Evolutionary conservation across 2,888 invertebrate species (phyloP), one percentile per base, ranked within the genome.

Genomic region (Liodrosophila aerea): DNA sequence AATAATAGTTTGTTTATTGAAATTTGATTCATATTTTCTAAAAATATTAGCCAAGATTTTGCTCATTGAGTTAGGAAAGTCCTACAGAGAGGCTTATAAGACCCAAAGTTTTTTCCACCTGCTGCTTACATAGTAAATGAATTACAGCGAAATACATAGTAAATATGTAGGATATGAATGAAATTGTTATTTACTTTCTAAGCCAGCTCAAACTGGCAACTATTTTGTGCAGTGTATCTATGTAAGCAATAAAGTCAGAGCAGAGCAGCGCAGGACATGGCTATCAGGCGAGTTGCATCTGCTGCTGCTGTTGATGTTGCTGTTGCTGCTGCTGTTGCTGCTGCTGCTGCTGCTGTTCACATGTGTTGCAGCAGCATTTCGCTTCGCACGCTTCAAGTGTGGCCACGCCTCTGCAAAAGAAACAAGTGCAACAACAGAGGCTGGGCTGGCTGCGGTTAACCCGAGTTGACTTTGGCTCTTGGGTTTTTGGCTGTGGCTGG

Each of bases 361-460:
- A 29, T 12, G 4, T 3, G 11, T 12, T 13, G 34, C 8, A 11
- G 36, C 34, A 13, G 34, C 34, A 15, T 15, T 39, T 4, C 16
- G 57, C 44, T 51, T 73, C 58, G 68, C 65, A 66, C 69, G 59
- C 68, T 69, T 70, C 69, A 74, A 77, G 70, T 70, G 69, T 22
- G 68, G 75, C 58, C 56, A 68, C 76, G 78, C 76, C 76, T 81
- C 49, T 57, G 54, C 22, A 22, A 5, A 22, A 22, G 22, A 64
- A 64, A 81, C 81, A 76, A 80, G 80, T 69, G 73, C 77, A 22
- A 9, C 51, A 46, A 13, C 45, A 56, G 27, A 36, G 29, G 50
- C 34, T 67, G 70, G 70, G n/a, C n/a, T 73, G 64, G 72, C 50
- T 73, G 76, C 47, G 73, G 70, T 61, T 64, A 63, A 64, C 69